Evolutionary conservation across 2,113 vertebrate genomes (phyloP).

Genomic region (Peromyscus leucopus): DNA sequence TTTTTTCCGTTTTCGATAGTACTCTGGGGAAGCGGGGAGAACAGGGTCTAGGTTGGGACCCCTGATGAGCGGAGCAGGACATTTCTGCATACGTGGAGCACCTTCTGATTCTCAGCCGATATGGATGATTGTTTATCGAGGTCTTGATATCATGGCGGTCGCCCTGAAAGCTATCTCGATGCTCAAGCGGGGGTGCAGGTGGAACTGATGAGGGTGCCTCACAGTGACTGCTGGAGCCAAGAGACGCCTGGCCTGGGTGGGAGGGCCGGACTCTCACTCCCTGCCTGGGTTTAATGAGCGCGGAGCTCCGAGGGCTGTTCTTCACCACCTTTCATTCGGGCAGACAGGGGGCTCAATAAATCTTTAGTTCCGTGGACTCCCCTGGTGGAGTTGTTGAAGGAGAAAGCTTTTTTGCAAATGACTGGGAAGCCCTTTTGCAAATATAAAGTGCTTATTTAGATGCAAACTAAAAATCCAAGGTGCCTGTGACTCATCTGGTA

Average conservation of each 20-base stretch:
- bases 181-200: not conserved
- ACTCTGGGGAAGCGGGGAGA: not conserved
- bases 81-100: not conserved
- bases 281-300: constrained; percentile 79
- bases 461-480: constrained; percentile 85
- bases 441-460: constrained; percentile 86
- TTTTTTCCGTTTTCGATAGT: not conserved
- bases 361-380: constrained; percentile 82
- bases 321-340: constrained; percentile 81
- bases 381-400: constrained; percentile 80
- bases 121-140: not conserved
- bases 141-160: not conserved
- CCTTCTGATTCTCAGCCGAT: not conserved
- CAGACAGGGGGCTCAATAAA: constrained; percentile 84
- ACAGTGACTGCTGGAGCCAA: not conserved
- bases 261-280: constrained; percentile 68
- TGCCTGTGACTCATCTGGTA: constrained; percentile 84
- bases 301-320: constrained; percentile 71
- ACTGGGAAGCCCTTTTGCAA: constrained; percentile 82
- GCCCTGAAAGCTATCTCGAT: not conserved
- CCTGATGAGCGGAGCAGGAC: not conserved
- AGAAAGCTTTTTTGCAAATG: constrained; percentile 83
- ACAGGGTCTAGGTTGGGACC: not conserved
- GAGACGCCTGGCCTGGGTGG: constrained; percentile 37
- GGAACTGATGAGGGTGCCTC: not conserved